Evolutionary conservation across 2,113 vertebrate species (phyloP).

Genomic region (Channa argus): DNA sequence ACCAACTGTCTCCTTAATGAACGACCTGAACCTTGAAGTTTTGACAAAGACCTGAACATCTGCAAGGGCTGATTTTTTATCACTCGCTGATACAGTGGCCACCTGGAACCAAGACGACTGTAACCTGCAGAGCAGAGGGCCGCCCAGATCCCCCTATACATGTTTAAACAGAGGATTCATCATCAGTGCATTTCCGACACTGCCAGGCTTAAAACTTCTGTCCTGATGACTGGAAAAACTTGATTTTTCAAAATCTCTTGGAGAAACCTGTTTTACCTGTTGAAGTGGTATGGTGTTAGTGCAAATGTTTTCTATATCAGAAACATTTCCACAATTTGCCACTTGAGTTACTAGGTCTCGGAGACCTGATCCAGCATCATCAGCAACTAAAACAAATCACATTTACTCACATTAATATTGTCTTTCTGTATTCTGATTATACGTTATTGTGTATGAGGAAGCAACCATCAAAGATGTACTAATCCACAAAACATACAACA

Average conservation of each 20-base stretch:
- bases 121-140: constrained; percentile 61
- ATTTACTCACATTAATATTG: constrained; percentile 4
- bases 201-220: background rate
- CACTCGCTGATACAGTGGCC: constrained; percentile 34
- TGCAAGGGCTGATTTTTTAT: constrained; percentile 2
- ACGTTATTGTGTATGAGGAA: too few species aligned
- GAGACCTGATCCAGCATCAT: constrained; percentile 19
- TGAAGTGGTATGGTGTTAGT: constrained; percentile 43
- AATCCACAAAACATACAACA: too few species aligned
- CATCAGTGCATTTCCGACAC: background rate
- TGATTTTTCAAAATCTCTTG: too few species aligned
- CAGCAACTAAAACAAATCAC: background rate
- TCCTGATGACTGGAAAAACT: background rate
- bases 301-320: constrained; percentile 59
- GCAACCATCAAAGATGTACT: too few species aligned
- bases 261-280: constrained; percentile 36
- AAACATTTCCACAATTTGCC: constrained; percentile 48
- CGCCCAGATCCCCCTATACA: constrained; percentile 50
- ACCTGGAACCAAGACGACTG: constrained; percentile 67
- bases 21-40: constrained; percentile 35
- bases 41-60: constrained; percentile 57
- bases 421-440: too few species aligned
- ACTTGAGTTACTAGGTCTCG: constrained; percentile 55
- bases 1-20: constrained; percentile 50
- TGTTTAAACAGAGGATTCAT: background rate